phyloP scores from a whole-genome alignment of 2,888 invertebrate species.

The Orthosia gracilis region DNA sequence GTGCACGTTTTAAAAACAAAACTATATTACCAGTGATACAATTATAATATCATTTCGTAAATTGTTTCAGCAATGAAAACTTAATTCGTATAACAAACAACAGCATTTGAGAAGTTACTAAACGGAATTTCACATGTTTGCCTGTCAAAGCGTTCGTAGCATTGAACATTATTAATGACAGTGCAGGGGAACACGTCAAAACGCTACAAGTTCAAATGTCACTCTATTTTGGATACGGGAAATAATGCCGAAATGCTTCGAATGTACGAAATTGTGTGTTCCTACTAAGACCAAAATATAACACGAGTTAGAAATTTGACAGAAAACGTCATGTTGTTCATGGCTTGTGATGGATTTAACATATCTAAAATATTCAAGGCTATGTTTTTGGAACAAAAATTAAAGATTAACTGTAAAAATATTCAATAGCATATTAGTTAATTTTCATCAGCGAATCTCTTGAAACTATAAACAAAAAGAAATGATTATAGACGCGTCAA shows the following conservation, averaged over 20 bases:
- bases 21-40: not conserved
- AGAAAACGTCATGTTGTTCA: not conserved
- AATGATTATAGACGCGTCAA: no score
- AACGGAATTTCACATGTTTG: slow-evolving; percentile 16
- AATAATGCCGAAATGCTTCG: not conserved
- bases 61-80: not conserved
- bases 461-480: no score
- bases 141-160: slow-evolving; percentile 26
- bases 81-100: slow-evolving; percentile 6
- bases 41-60: not conserved
- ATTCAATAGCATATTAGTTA: no score
- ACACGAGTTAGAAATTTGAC: not conserved
- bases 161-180: slow-evolving; percentile 33
- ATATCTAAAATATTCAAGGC: no score
- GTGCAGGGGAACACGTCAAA: slow-evolving; percentile 13
- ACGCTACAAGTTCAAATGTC: slow-evolving; percentile 17
- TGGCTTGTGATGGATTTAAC: not conserved
- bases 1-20: not conserved
- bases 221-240: slow-evolving; percentile 6
- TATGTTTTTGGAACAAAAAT: no score
- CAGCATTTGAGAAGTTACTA: not conserved
- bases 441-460: no score
- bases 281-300: not conserved
- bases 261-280: not conserved
- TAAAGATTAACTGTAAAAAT: no score